A percentile compares a stretch with the other conserved stretches of the same genome.
Evolutionary conservation across 2,888 invertebrate genomes (phyloP).

Genomic region (Leptopilina drosophilae): DNA sequence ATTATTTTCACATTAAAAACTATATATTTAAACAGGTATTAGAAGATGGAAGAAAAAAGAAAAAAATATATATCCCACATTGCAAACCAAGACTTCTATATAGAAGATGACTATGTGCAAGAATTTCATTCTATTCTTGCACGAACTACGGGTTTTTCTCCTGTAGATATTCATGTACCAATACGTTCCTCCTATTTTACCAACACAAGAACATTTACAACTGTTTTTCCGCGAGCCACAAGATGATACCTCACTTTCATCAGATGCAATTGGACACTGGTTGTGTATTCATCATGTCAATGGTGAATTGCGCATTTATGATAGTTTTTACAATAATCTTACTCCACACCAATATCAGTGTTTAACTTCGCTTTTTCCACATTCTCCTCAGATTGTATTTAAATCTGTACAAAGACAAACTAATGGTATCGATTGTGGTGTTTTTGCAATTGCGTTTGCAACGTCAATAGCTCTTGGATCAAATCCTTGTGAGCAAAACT

Average conservation of each 20-base stretch:
- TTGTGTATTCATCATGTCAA: background rate
- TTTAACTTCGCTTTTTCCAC: background rate
- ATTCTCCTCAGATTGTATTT: background rate
- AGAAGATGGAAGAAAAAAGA: background rate
- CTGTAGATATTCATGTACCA: background rate
- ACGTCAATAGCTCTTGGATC: background rate
- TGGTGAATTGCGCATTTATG: slow-evolving; percentile 1
- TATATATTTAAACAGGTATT: slow-evolving; percentile 10
- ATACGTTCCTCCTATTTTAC: background rate
- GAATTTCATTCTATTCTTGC: slow-evolving; percentile 9
- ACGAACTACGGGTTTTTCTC: background rate
- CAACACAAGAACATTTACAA: slow-evolving; percentile 3
- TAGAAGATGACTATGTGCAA: background rate
- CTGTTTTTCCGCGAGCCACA: background rate
- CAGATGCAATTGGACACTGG: background rate
- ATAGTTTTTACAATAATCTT: background rate
- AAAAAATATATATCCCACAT: background rate
- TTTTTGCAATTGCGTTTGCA: slow-evolving; percentile 1
- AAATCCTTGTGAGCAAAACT: background rate
- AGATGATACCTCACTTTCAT: background rate
- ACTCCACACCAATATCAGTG: background rate
- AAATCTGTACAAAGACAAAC: background rate
- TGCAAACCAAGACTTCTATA: background rate
- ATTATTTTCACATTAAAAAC: background rate
- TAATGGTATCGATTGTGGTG: background rate